Base-by-base conservation (phyloP, 92 coral and sea anemone genomes). In the Porites lobata region DNA sequence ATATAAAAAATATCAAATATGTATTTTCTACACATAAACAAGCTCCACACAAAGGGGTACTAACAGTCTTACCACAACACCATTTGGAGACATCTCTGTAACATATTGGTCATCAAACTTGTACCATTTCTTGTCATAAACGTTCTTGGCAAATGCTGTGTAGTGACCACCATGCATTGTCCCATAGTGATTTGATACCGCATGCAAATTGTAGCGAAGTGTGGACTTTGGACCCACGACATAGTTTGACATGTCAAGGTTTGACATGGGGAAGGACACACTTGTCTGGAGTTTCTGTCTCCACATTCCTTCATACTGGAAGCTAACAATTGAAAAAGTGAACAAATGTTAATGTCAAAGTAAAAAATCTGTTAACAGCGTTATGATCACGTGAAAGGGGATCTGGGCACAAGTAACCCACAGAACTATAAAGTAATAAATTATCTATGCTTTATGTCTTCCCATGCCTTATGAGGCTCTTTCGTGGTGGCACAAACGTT, bases 161-260 rank as follows among this genome's bases (percentile, higher is more conserved):
- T 96, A 96, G 79, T 96, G 99, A 7, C 99, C 99, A n/a, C 99
- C 96, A 69, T 95, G 98, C 99, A 96, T 96, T 7, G 99, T 95
- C 24, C 99, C 99, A 52, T 95, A 96, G 75, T 96, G 99, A 76
- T 96, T 96, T 22, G 99, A 96, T 14, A 96, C 98, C 0, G 94
- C 96, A 70, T 92, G 91, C 72, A 96, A 84, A 51, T 91, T 76
- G 90, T 95, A 96, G 52, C 69, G 62, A 73, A 72, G 32, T 64
- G 85, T 43, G 17, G 81, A 80, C 32, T 71, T 86, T 20, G 98
- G 96, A n/a, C 99, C 98, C 54, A 87, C 82, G n/a, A 95, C 96
- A 78, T 82, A 87, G 15, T 52, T 79, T 2, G 96, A 74, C 88
- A 96, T 90, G 76, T 95, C 95, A 3, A 96, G 90, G 51, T 92